Evolutionary conservation across 2,113 vertebrate genomes (phyloP).

Genomic region (Rhinoderma darwinii): DNA sequence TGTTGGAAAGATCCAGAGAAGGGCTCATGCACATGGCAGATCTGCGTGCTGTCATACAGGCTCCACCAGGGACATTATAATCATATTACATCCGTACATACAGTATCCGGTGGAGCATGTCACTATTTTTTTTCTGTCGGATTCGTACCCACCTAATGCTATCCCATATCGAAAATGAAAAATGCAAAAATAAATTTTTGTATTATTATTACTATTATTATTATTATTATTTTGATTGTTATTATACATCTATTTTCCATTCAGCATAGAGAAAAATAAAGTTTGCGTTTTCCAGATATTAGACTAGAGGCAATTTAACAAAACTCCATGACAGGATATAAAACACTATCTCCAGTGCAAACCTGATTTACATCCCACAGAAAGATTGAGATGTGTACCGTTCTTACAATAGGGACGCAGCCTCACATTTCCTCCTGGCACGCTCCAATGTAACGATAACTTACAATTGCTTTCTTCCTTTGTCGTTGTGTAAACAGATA

Average conservation of each 20-base stretch:
- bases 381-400: slow-evolving; percentile 28
- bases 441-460: background rate
- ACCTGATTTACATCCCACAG: background rate
- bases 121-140: too few relatives aligned
- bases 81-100: too few relatives aligned
- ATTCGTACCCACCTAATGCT: background rate
- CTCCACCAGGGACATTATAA: too few relatives aligned
- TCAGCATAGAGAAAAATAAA: background rate
- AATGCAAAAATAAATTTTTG: background rate
- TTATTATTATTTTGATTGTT: background rate
- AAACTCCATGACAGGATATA: background rate
- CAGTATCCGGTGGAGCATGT: too few relatives aligned
- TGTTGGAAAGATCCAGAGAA: too few relatives aligned
- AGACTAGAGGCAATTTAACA: background rate
- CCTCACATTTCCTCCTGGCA: slow-evolving; percentile 35
- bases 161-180: background rate
- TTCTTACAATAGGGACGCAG: background rate
- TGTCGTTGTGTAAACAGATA: slow-evolving; percentile 37
- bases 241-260: background rate
- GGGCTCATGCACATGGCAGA: too few relatives aligned
- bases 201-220: background rate
- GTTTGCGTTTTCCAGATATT: background rate
- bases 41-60: too few relatives aligned
- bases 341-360: background rate
- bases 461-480: slow-evolving; percentile 1